Evolutionary conservation across 2,888 invertebrate genomes (phyloP).

Genomic region (Dasysyrphus albostriatus): DNA sequence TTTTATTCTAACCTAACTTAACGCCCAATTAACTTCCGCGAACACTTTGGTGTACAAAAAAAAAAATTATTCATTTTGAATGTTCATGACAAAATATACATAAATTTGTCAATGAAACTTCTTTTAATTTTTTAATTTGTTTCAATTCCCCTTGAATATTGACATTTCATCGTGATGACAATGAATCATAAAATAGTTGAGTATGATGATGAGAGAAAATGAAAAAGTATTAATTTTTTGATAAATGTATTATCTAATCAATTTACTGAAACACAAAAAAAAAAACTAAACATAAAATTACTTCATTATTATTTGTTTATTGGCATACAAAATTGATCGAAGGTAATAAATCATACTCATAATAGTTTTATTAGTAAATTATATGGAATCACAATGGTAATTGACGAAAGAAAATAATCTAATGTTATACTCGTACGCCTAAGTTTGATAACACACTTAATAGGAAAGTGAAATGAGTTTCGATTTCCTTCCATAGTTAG

Average conservation of each 20-base stretch:
- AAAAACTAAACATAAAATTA: constrained; percentile 18
- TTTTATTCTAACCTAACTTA: constrained; percentile 13
- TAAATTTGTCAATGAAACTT: constrained; percentile 35
- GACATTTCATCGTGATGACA: constrained; percentile 46
- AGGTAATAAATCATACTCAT: constrained; percentile 33
- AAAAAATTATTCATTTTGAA: neutral
- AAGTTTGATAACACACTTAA: constrained; percentile 5
- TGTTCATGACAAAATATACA: constrained; percentile 21
- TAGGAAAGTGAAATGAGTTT: constrained; percentile 15
- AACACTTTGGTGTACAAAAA: neutral
- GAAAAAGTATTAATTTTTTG: constrained; percentile 1
- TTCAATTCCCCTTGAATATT: constrained; percentile 44
- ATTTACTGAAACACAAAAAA: neutral
- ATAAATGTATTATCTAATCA: constrained; percentile 10
- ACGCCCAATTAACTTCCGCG: constrained; percentile 48
- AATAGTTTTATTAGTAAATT: constrained; percentile 9
- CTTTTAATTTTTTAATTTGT: neutral
- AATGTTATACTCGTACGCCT: neutral
- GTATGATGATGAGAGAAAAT: neutral
- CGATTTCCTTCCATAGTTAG: neutral
- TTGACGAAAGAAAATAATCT: neutral
- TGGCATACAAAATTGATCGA: constrained; percentile 26
- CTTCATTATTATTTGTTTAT: constrained; percentile 28
- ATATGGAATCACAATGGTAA: neutral
- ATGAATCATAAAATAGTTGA: constrained; percentile 36